Evolutionary conservation across 35 echinoderm and acorn worm species (phyloP), one percentile per base, ranked within the genome.

Genomic region (Ophiothrix spiculata): DNA sequence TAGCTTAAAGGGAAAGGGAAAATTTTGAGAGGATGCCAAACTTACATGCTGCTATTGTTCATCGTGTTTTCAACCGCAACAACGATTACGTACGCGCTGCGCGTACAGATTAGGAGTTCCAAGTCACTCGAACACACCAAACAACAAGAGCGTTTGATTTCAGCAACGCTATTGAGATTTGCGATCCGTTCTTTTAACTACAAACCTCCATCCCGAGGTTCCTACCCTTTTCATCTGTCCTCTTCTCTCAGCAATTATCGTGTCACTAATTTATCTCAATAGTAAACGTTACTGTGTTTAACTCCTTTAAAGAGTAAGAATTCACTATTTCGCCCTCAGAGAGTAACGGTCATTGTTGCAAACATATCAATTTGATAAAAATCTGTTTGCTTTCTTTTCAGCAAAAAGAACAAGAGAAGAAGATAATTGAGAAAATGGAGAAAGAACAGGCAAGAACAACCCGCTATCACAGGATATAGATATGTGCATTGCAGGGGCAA

Each of bases 381-480:
- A n/a, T n/a, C n/a, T n/a, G n/a, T n/a, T n/a, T n/a, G n/a, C n/a
- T 40, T 79, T 38, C 37, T 31, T 21, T 39, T 1, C 56, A 84
- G 81, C 81, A 84, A 84, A 84, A 84, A 36, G 81, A 84, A 23
- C 81, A 84, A 64, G 81, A 84, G 54, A 84, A 84, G 54, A 84
- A 84, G 63, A 60, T 84, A 16, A 33, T 84, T 4, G 81, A 84
- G 1, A 32, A 60, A 56, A 84, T 84, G 42, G 81, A 84, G 54
- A 84, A 84, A 29, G 81, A 84, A 25, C 42, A 60, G 37, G 63
- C 42, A 21, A 31, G 81, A 84, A 35, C 81, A 2, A 60, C 46
- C 32, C 42, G 81, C 46, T 84, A 84, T 21, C 81, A 84, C 31
- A n/a, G 81, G 6, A 84, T 84, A 60, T 84, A 56, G n/a, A n/a